Conservation (phyloP, 2,888 invertebrate species). For the Drosophila borealis region DNA sequence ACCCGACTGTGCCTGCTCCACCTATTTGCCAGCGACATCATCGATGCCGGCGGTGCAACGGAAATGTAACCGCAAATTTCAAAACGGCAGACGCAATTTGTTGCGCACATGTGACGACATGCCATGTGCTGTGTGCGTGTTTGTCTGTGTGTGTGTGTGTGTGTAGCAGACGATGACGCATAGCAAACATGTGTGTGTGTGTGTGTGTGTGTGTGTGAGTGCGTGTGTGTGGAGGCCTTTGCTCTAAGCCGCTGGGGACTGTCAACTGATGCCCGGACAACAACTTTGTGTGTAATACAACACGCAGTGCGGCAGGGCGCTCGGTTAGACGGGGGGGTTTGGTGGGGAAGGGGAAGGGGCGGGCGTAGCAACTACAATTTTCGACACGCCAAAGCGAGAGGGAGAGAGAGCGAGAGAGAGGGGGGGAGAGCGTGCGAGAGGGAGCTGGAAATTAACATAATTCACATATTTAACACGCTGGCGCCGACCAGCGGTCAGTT, state of each 20-base stretch:
- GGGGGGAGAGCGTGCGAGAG: background rate
- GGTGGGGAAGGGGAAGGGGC: no score
- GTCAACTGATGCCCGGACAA: constrained; percentile 48
- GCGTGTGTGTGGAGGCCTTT: constrained; percentile 18
- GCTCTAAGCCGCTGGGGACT: constrained; percentile 47
- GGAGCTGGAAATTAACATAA: constrained; percentile 68
- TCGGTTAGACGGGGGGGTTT: background rate
- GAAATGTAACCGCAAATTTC: constrained; percentile 78
- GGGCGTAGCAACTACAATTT: constrained; percentile 54
- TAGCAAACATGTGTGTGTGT: constrained; percentile 24
- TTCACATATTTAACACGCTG: constrained; percentile 73
- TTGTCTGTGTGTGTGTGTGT: constrained; percentile 16
- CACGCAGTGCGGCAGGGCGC: constrained; percentile 42
- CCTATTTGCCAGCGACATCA: constrained; percentile 15
- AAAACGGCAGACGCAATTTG: constrained; percentile 79
- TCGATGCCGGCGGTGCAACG: constrained; percentile 64
- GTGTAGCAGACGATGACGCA: constrained; percentile 52
- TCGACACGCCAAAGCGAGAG: constrained; percentile 47
- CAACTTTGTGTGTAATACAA: constrained; percentile 73
- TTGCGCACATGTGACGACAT: constrained; percentile 71
- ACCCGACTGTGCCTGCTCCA: background rate
- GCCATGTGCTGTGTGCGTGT: constrained; percentile 6
- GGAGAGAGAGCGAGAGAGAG: background rate
- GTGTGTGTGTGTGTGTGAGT: background rate
- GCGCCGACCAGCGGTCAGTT: constrained; percentile 53